Evolutionary conservation across 2,888 invertebrate genomes (phyloP), one percentile per base, ranked within the genome.

Genomic region (Elysia crispata): DNA sequence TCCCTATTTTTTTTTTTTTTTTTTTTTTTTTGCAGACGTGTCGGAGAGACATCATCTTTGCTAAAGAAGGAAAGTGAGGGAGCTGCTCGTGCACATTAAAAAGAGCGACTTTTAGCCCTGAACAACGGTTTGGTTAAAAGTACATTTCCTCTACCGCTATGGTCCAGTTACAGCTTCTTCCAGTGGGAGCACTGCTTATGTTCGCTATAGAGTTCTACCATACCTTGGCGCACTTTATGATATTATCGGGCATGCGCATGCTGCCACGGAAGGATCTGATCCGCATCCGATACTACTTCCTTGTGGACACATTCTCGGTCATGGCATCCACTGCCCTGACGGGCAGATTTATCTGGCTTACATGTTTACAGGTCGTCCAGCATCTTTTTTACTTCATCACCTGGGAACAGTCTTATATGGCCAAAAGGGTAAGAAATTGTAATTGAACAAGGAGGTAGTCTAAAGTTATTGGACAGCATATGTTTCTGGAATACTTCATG

Each of bases 211-310:
- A 90, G 77, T 82, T 84, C 75, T 90, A 88, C 80, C 90, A 90
- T 70, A 82, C 86, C 23, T 80, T 87, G 60, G 87, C 86, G 6
- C 90, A 90, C 83, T 69, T 81, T 1, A 78, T 86, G 8, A 86
- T 90, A 13, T 80, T 90, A 64, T 88, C 87, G 67, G 86, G 90
- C 50, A 78, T 90, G 5, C 87, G 90, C 5, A 76, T 89, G 49
- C 83, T 90, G 28, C 90, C 90, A 0, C 80, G 90, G 60, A 88
- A 87, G 73, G 90, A 90, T 81, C 80, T 90, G 25, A 88, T 89
- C 15, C 86, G 89, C 11, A 81, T 87, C 28, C 87, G 89, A 0
- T 60, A 70, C 50, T 90, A 90, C 82, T 90, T 90, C 81, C 83
- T 90, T 31, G 49, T 88, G 54, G 90, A 90, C 75, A 81, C 88